Evolutionary conservation across 2,797 vertebrate genomes (phyloP).

Genomic region (Varecia variegata): DNA sequence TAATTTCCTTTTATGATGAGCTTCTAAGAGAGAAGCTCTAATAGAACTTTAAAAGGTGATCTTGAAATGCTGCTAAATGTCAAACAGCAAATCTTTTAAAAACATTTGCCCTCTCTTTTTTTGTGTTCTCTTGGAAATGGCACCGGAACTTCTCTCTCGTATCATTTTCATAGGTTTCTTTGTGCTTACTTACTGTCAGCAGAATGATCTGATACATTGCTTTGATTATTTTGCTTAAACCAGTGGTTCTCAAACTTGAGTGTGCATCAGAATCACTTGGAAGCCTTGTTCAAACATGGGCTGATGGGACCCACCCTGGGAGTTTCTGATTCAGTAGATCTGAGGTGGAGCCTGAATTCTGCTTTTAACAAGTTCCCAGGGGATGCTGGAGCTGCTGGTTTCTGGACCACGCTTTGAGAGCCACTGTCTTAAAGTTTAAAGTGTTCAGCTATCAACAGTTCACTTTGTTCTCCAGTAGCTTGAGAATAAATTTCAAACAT

Average conservation of each 20-base stretch:
- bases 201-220: background rate
- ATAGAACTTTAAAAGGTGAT: constrained; percentile 46
- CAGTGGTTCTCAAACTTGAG: background rate
- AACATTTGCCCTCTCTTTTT: background rate
- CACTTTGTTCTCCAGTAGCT: background rate
- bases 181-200: background rate
- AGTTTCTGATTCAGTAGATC: background rate
- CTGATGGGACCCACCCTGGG: background rate
- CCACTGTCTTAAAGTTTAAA: background rate
- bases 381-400: too few relatives aligned
- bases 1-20: constrained; percentile 61
- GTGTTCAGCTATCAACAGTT: background rate
- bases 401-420: background rate
- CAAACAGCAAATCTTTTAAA: constrained; percentile 45
- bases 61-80: constrained; percentile 58
- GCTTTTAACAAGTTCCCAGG: background rate
- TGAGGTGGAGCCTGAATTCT: background rate
- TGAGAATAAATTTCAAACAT: background rate
- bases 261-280: background rate
- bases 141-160: background rate
- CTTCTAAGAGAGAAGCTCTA: constrained; percentile 15
- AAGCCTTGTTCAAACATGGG: background rate
- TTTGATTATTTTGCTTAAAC: constrained; percentile 10
- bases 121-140: constrained; percentile 8
- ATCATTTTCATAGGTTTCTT: background rate